These are phyloP conservation scores for Cydia fagiglandana DNA, from an alignment of 1,140 invertebrate genomes.

Conservation along the genomic window DNA sequence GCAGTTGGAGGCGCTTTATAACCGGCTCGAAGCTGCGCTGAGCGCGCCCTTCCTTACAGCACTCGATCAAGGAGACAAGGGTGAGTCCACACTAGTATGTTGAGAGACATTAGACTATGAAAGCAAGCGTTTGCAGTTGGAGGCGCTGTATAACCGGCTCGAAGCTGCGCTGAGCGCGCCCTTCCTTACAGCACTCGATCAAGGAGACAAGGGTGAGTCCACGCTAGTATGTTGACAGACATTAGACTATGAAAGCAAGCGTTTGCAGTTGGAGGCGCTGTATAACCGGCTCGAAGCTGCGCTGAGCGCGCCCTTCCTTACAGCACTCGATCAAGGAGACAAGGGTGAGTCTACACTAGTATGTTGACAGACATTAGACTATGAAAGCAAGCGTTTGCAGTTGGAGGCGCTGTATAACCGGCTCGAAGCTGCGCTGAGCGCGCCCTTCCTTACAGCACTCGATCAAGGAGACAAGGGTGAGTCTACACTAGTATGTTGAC, in stretches of 20 bases:
- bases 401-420: conserved; percentile 94
- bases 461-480: conserved; percentile 84
- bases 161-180: conserved; percentile 93
- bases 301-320: conserved; percentile 90
- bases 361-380: conserved; percentile 90
- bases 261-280: conserved; percentile 91
- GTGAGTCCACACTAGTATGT: conserved; percentile 79
- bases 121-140: conserved; percentile 89
- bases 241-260: conserved; percentile 90
- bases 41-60: conserved; percentile 92
- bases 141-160: conserved; percentile 93
- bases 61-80: conserved; percentile 86
- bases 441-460: conserved; percentile 88
- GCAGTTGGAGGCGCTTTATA: conserved; percentile 94
- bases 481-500: conserved; percentile 79
- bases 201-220: conserved; percentile 84
- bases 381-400: conserved; percentile 89
- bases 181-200: conserved; percentile 90
- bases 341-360: conserved; percentile 79
- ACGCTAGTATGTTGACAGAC: conserved; percentile 83
- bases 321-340: conserved; percentile 82
- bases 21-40: conserved; percentile 92
- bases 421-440: conserved; percentile 92
- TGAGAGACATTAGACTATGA: conserved; percentile 91
- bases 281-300: conserved; percentile 95